Evolutionary conservation across 2,888 invertebrate species (phyloP).

Genomic region (Linyphia triangularis): DNA sequence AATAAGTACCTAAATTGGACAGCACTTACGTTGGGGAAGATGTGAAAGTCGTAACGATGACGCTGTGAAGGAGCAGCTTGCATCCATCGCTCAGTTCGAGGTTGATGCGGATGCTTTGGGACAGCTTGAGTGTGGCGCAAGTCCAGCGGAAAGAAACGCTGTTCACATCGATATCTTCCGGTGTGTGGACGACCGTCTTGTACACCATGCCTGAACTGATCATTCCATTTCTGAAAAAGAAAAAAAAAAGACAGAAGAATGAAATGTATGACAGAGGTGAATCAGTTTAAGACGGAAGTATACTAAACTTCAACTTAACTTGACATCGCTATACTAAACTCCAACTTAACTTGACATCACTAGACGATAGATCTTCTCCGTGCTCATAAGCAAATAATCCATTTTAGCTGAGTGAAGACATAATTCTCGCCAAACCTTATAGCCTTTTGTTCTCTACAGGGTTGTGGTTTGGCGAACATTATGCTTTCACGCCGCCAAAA

Average conservation of each 20-base stretch:
- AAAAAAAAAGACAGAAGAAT: too few species aligned
- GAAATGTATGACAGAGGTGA: neutral
- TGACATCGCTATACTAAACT: too few species aligned
- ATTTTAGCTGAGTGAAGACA: too few species aligned
- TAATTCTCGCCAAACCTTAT: too few species aligned
- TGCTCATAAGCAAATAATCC: too few species aligned
- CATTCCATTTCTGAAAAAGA: constrained; percentile 18
- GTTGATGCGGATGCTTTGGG: constrained; percentile 15
- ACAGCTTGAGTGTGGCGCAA: constrained; percentile 28
- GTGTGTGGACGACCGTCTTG: constrained; percentile 31
- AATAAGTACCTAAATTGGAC: too few species aligned
- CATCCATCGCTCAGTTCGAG: constrained; percentile 13
- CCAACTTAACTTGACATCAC: too few species aligned
- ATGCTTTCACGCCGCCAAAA: too few species aligned
- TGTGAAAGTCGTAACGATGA: constrained; percentile 53
- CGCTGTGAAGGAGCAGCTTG: constrained; percentile 33
- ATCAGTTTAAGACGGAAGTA: neutral
- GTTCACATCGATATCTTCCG: constrained; percentile 49
- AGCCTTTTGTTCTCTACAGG: too few species aligned
- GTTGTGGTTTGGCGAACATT: too few species aligned
- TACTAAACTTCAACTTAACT: too few species aligned
- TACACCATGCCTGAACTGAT: constrained; percentile 44
- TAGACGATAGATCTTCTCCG: too few species aligned
- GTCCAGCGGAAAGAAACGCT: constrained; percentile 41
- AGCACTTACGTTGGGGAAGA: constrained; percentile 57